Base-by-base conservation (phyloP, 1,140 invertebrate species). In the Brachionus paranguensis region DNA sequence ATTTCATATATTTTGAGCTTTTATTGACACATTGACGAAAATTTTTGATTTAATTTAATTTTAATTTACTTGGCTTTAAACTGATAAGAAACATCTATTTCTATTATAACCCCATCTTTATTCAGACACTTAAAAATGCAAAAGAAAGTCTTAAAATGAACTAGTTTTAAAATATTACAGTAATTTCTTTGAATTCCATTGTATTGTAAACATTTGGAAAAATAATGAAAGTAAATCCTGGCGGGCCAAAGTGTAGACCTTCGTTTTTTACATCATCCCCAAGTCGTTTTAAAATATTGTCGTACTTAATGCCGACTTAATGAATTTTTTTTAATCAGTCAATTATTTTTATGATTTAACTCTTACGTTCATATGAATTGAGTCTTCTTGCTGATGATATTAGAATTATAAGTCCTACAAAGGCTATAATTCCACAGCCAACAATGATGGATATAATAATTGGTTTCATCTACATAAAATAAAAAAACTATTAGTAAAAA, bases 181-280 rank as follows among this genome's bases (percentile, higher is more conserved):
- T 65, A 7, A 88, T 70, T 50, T 85, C 79, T 17, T 64, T 33
- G 76, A 88, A 88, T 29, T 85, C 78, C 55, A 88, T 81, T 2
- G 87, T 87, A 68, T 87, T 87, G 84, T 86, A 88, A 11, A 87
- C 86, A 84, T 86, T 88, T 17, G 88, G 87, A 84, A 88, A 88
- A 14, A 87, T 86, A 68, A 88, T 87, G 53, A 88, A 88, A 43
- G 86, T 86, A 84, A 86, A 88, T 8, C 88, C 88, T 7, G 87
- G 87, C 0, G 88, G 87, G 7, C 87, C 87, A 37, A 85, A 85
- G 78, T 88, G 87, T 14, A 88, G 74, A 14, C 88, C 88, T 64
- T 88, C 87, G 20, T 55, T 85, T 45, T 86, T 85, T 2, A 86
- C 84, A 14, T 86, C 60, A 29, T 78, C 37, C 0, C 81, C 84